These are phyloP conservation scores for Biston betularia DNA, from an alignment of 2,888 invertebrate genomes.

Conservation along the genomic window DNA sequence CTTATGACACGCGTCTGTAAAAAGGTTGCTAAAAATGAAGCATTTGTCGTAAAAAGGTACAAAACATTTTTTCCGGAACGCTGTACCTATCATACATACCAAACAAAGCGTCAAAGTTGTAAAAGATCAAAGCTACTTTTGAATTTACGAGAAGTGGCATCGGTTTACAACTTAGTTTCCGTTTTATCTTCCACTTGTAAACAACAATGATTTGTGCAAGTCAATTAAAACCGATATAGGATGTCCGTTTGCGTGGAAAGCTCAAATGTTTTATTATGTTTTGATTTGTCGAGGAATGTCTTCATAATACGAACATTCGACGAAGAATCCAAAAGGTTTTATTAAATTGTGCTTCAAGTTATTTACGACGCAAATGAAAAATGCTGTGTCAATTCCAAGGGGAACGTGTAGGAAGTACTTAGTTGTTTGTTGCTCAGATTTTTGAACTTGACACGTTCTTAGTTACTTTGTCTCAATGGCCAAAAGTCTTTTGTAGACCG, in stretches of 20 bases:
- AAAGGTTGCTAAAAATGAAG: background rate
- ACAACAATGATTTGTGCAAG: constrained; percentile 52
- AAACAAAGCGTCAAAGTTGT: constrained; percentile 52
- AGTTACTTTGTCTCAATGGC: constrained; percentile 23
- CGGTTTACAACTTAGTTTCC: constrained; percentile 54
- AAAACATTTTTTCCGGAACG: constrained; percentile 13
- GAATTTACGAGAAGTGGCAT: constrained; percentile 54
- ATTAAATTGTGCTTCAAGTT: constrained; percentile 9
- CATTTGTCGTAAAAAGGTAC: background rate
- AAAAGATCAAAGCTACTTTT: constrained; percentile 61
- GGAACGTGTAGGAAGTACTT: constrained; percentile 31
- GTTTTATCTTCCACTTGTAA: constrained; percentile 52
- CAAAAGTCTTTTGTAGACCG: constrained; percentile 28
- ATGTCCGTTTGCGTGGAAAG: constrained; percentile 35
- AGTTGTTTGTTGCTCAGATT: constrained; percentile 21
- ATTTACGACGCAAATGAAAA: constrained; percentile 28
- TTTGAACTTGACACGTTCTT: constrained; percentile 17
- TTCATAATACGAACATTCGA: constrained; percentile 13
- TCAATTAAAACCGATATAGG: constrained; percentile 34
- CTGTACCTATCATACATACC: constrained; percentile 39
- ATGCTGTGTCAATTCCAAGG: constrained; percentile 23
- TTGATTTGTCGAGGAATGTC: constrained; percentile 14
- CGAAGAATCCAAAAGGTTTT: constrained; percentile 22
- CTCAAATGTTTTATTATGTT: constrained; percentile 25
- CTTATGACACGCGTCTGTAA: no score